Conservation (phyloP, 2,113 vertebrate genomes). For the Narcine bancroftii region DNA sequence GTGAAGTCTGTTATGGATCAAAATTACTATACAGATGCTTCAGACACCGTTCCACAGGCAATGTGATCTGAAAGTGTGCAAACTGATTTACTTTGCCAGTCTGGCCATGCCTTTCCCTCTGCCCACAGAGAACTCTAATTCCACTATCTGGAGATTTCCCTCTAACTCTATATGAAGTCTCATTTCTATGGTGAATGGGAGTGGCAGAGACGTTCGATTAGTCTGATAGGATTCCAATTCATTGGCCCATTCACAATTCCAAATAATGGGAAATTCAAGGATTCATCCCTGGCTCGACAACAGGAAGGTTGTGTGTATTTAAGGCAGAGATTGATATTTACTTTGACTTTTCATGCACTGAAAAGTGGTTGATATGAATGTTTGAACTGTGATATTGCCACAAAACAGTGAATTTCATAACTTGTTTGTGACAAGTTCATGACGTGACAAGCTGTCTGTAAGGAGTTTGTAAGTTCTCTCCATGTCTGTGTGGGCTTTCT, state of each 20-base stretch:
- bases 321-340: too few species aligned
- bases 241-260: neutral
- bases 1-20: neutral
- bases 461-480: too few species aligned
- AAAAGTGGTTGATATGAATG: too few species aligned
- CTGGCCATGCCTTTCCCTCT: neutral
- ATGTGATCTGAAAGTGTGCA: neutral
- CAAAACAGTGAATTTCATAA: too few species aligned
- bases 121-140: neutral
- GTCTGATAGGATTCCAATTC: neutral
- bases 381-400: too few species aligned
- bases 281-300: neutral
- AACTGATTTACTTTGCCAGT: neutral
- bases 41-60: neutral
- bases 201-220: neutral
- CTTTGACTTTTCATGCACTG: too few species aligned
- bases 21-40: neutral
- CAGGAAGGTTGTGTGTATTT: too few species aligned
- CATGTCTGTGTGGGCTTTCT: too few species aligned
- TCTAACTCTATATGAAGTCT: neutral
- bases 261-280: neutral
- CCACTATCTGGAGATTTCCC: neutral
- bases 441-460: too few species aligned
- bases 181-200: neutral
- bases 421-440: too few species aligned